These are phyloP conservation scores for Stigmatopora nigra DNA, from an alignment of 2,113 vertebrate species.

Conservation along the genomic window DNA sequence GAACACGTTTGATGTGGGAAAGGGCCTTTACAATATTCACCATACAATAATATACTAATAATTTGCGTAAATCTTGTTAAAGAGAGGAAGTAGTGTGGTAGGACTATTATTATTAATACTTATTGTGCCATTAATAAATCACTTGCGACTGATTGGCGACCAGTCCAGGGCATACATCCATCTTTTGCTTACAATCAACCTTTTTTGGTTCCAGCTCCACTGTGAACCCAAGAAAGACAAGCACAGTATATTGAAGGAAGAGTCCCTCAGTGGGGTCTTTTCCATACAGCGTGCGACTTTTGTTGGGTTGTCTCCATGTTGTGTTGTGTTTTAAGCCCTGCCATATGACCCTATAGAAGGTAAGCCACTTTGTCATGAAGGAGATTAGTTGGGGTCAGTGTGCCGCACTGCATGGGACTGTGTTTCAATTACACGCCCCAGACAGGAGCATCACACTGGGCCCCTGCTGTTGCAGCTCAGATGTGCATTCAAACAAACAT, in stretches of 20 bases:
- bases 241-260: neutral
- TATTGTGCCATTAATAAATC: too few species aligned
- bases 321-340: conserved; percentile 59
- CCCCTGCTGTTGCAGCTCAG: conserved; percentile 25
- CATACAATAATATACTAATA: too few species aligned
- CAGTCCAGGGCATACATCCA: neutral
- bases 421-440: conserved; percentile 65
- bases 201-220: neutral
- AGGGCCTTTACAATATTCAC: too few species aligned
- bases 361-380: conserved; percentile 73
- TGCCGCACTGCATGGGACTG: conserved; percentile 55
- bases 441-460: conserved; percentile 52
- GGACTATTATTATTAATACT: too few species aligned
- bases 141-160: neutral
- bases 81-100: too few species aligned
- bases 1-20: too few species aligned
- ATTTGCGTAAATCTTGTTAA: too few species aligned
- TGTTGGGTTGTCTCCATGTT: neutral
- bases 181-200: neutral
- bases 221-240: neutral
- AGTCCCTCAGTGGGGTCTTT: neutral
- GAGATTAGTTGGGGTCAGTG: conserved; percentile 73
- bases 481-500: conserved; percentile 6
- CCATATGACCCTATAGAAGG: conserved; percentile 70
- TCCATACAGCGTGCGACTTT: neutral